phyloP scores from a whole-genome alignment of 2,113 vertebrate species.

The Dicrurus megarhynchus region DNA sequence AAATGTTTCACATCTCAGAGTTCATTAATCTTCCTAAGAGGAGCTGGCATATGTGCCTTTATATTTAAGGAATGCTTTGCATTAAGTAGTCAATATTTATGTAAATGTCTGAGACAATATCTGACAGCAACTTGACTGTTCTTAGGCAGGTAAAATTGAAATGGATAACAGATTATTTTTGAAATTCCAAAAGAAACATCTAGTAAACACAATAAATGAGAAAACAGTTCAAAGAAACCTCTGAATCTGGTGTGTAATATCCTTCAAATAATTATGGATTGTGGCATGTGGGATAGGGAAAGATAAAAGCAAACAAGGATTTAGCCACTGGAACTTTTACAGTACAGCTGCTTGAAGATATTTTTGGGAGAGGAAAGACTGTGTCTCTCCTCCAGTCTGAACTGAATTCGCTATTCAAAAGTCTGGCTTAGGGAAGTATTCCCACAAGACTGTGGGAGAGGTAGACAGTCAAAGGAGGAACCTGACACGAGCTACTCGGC shows the following conservation, averaged over 20 bases:
- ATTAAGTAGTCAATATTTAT: slow-evolving; percentile 38
- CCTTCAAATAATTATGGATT: background rate
- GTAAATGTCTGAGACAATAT: slow-evolving; percentile 16
- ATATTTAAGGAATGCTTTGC: background rate
- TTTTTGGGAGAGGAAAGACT: background rate
- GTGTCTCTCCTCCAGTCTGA: background rate
- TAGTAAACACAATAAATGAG: background rate
- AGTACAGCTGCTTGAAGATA: background rate
- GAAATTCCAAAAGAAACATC: background rate
- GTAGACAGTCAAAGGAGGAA: background rate
- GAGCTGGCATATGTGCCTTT: background rate
- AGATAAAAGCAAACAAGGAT: background rate
- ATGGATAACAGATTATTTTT: background rate
- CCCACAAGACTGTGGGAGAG: background rate
- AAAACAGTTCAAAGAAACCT: background rate
- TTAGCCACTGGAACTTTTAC: background rate
- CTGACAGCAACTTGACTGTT: background rate
- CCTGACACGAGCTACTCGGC: background rate
- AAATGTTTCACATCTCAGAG: background rate
- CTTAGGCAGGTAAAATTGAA: background rate
- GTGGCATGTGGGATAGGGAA: background rate
- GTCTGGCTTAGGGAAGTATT: background rate
- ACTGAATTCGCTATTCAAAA: background rate
- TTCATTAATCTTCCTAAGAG: background rate
- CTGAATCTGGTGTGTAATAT: background rate